Percentiles rank a stretch among this genome's conserved stretches.
Evolutionary conservation across 2,888 invertebrate species (phyloP).

Genomic region (Zygothrica quintamaculata): DNA sequence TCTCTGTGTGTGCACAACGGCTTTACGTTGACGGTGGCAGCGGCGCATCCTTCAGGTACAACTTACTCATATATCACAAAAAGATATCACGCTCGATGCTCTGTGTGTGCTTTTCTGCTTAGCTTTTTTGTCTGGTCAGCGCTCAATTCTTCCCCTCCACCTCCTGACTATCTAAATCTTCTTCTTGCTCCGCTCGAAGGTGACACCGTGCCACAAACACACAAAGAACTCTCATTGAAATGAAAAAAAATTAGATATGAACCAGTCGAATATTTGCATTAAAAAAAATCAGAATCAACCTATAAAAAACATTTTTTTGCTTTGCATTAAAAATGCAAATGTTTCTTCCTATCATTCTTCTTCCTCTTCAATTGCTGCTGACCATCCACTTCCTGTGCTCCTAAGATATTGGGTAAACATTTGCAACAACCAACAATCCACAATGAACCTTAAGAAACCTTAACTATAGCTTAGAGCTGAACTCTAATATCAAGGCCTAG

Average conservation of each 20-base stretch:
- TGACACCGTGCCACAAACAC: slow-evolving; percentile 77
- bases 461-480: background rate
- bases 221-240: slow-evolving; percentile 59
- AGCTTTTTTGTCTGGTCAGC: slow-evolving; percentile 66
- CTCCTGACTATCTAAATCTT: no score
- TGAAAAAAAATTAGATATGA: slow-evolving; percentile 49
- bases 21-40: slow-evolving; percentile 69
- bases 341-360: slow-evolving; percentile 47
- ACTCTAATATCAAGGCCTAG: background rate
- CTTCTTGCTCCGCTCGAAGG: slow-evolving; percentile 68
- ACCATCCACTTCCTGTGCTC: slow-evolving; percentile 57
- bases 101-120: slow-evolving; percentile 79
- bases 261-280: slow-evolving; percentile 53
- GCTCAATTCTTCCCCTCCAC: slow-evolving; percentile 26
- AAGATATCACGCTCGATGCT: slow-evolving; percentile 68
- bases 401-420: slow-evolving; percentile 80
- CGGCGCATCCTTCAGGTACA: slow-evolving; percentile 81
- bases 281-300: slow-evolving; percentile 58
- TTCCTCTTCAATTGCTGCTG: slow-evolving; percentile 25
- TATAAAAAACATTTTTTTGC: slow-evolving; percentile 65
- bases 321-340: slow-evolving; percentile 83
- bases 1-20: slow-evolving; percentile 79
- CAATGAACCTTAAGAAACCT: slow-evolving; percentile 45
- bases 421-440: slow-evolving; percentile 45
- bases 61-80: slow-evolving; percentile 83